These are phyloP conservation scores for Xanthorhoe spadicearia DNA, from an alignment of 2,888 invertebrate genomes.

Conservation along the genomic window DNA sequence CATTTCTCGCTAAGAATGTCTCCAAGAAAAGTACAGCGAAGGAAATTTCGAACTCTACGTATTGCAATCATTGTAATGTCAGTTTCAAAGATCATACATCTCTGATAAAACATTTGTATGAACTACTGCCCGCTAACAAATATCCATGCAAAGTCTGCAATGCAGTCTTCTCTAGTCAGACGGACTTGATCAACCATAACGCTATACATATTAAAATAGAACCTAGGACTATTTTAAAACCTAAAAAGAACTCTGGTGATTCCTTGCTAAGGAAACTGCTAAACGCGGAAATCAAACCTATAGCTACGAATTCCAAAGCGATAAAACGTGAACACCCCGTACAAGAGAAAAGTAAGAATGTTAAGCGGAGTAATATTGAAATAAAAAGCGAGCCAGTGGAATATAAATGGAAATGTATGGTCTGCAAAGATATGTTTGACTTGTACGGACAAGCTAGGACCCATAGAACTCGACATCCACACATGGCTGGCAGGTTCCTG, in stretches of 20 bases:
- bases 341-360: neutral
- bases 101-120: constrained; percentile 60
- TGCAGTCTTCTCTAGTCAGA: constrained; percentile 23
- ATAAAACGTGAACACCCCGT: constrained; percentile 1
- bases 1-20: neutral
- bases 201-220: constrained; percentile 33
- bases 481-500: neutral
- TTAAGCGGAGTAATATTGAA: neutral
- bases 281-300: neutral
- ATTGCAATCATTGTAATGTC: constrained; percentile 60
- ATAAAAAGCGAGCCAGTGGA: constrained; percentile 5
- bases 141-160: constrained; percentile 40
- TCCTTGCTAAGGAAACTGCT: constrained; percentile 20
- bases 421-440: constrained; percentile 32
- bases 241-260: constrained; percentile 17
- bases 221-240: constrained; percentile 24
- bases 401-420: constrained; percentile 32
- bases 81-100: constrained; percentile 52
- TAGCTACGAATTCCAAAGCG: neutral
- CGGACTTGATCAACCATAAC: constrained; percentile 31
- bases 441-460: constrained; percentile 12
- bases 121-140: constrained; percentile 50
- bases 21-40: constrained; percentile 33
- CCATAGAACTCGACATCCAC: constrained; percentile 36
- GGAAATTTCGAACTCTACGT: constrained; percentile 18